Evolutionary conservation across 1,140 invertebrate genomes (phyloP).

Genomic region (Zophobas morio): DNA sequence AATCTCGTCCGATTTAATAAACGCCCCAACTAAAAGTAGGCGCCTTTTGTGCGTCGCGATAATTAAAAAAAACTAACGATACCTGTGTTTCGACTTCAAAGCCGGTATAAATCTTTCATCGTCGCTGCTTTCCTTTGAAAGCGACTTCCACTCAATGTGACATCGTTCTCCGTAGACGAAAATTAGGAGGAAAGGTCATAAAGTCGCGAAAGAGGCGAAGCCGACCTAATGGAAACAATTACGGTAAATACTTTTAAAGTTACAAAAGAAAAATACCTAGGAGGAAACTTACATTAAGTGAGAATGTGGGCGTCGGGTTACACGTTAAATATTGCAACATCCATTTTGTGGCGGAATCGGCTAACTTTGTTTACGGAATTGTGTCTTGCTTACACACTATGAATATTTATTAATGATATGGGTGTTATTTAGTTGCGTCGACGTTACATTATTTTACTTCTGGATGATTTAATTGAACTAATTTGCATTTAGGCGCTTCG

Average conservation of each 20-base stretch:
- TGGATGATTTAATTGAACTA: too few species aligned
- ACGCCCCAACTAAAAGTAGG: too few species aligned
- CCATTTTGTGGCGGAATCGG: too few species aligned
- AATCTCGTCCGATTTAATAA: too few species aligned
- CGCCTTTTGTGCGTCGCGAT: too few species aligned
- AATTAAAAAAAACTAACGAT: too few species aligned
- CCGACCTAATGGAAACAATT: constrained; percentile 22
- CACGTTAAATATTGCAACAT: neutral
- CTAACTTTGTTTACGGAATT: neutral
- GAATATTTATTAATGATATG: constrained; percentile 3
- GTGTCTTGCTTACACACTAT: neutral
- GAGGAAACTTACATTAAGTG: neutral
- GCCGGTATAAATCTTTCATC: too few species aligned
- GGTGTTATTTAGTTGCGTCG: neutral
- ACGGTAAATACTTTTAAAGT: constrained; percentile 13
- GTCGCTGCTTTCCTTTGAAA: too few species aligned
- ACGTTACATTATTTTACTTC: too few species aligned
- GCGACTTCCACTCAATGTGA: neutral
- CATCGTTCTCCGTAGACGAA: neutral
- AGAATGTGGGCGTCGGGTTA: neutral
- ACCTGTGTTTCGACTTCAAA: too few species aligned
- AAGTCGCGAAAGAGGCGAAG: neutral
- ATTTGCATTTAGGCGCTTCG: neutral
- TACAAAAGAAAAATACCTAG: neutral
- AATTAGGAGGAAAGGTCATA: neutral